phyloP scores from a whole-genome alignment of 1,140 invertebrate species.

The Sogatella furcifera region DNA sequence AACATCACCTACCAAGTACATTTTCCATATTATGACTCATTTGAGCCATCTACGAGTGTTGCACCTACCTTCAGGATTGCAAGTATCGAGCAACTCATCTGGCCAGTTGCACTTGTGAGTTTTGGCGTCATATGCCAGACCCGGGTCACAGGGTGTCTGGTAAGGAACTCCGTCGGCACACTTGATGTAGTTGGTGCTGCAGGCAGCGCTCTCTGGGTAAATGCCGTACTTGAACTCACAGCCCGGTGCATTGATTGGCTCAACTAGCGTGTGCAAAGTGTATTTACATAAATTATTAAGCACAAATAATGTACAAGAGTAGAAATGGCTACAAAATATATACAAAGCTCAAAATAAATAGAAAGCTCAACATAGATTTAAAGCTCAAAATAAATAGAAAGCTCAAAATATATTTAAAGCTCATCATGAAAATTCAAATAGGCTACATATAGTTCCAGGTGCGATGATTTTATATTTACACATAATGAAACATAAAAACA shows the following conservation, averaged over 20 bases:
- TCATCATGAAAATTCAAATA: no score
- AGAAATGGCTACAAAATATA: background rate
- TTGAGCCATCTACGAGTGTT: no score
- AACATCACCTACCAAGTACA: no score
- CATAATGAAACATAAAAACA: no score
- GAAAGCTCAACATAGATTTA: no score
- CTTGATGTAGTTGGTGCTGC: conserved; percentile 76
- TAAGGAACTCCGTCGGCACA: conserved; percentile 72
- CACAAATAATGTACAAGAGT: background rate
- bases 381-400: no score
- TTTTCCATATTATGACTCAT: no score
- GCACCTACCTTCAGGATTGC: conserved; percentile 68
- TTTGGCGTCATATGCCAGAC: conserved; percentile 77
- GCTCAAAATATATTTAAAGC: no score
- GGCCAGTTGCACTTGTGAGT: conserved; percentile 89
- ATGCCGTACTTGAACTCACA: conserved; percentile 85
- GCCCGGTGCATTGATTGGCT: conserved; percentile 60
- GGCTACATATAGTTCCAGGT: no score
- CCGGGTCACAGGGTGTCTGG: conserved; percentile 69
- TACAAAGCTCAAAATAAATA: background rate
- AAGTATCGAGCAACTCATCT: conserved; percentile 71
- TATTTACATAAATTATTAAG: background rate
- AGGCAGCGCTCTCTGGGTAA: conserved; percentile 64
- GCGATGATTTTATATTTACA: no score
- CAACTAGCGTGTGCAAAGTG: conserved; percentile 40